A percentile compares a stretch with the other conserved stretches of the same genome.
These are phyloP conservation scores for Archegozetes longisetosus DNA, from an alignment of 1,140 invertebrate genomes.

Conservation along the genomic window DNA sequence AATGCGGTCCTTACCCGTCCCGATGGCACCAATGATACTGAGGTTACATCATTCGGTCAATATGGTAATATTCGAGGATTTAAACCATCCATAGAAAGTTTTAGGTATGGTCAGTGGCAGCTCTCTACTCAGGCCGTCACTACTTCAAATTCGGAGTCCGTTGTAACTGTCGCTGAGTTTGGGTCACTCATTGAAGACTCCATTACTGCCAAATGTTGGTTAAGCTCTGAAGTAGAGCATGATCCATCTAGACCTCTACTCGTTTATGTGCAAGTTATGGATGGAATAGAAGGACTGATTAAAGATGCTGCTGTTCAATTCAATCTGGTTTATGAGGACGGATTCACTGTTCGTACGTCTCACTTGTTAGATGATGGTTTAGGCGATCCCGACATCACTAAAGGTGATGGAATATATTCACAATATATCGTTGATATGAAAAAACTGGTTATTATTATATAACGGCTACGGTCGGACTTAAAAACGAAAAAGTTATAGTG, in stretches of 20 bases:
- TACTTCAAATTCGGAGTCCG: not conserved
- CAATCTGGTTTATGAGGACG: not conserved
- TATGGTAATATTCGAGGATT: not conserved
- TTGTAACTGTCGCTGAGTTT: not conserved
- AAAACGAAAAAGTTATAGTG: not conserved
- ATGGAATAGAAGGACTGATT: not conserved
- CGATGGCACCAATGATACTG: not conserved
- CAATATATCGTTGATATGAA: slow-evolving; percentile 1
- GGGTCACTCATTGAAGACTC: not conserved
- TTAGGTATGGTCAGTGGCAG: not conserved
- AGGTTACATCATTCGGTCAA: not conserved
- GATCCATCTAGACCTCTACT: not conserved
- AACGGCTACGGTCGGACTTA: not conserved
- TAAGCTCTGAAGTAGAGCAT: not conserved
- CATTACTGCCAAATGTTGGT: slow-evolving; percentile 1
- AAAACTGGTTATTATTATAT: not conserved
- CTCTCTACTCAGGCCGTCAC: not conserved
- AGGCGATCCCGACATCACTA: slow-evolving; percentile 18
- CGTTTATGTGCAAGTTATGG: slow-evolving; percentile 1
- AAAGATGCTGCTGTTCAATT: not conserved
- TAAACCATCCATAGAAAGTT: not conserved
- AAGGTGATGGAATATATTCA: slow-evolving; percentile 17
- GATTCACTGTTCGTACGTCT: not conserved
- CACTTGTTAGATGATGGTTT: slow-evolving; percentile 2
- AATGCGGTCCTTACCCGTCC: too few relatives aligned